Evolutionary conservation across 2,113 vertebrate genomes (phyloP).

Genomic region (Proterorhinus semilunaris): DNA sequence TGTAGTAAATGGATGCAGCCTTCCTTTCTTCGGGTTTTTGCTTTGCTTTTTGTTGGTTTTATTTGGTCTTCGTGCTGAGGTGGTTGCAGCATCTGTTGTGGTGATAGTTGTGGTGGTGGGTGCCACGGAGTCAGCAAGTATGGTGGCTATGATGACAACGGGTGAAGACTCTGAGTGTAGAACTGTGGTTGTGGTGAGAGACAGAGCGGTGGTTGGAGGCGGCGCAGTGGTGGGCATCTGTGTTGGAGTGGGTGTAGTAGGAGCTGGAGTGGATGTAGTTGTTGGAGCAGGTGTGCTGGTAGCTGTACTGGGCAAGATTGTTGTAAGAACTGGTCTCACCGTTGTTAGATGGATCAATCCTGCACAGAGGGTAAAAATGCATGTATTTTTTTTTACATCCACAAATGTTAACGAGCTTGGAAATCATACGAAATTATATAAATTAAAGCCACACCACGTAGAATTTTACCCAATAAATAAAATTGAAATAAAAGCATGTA

Average conservation of each 20-base stretch:
- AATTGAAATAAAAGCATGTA: too few species aligned
- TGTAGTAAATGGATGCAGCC: conserved; percentile 35
- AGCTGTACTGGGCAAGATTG: neutral
- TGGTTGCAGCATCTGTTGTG: neutral
- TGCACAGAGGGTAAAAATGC: conserved; percentile 33
- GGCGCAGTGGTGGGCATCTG: neutral
- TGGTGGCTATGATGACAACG: conserved; percentile 42
- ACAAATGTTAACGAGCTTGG: too few species aligned
- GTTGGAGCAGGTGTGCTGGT: conserved; percentile 5
- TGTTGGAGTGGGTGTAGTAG: conserved; percentile 9
- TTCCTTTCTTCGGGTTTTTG: conserved; percentile 55
- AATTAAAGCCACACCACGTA: too few species aligned
- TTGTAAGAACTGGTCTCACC: conserved; percentile 21
- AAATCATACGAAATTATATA: too few species aligned
- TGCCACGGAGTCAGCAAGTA: conserved; percentile 15
- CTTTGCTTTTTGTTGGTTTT: conserved; percentile 59
- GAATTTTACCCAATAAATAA: too few species aligned
- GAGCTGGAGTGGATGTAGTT: conserved; percentile 25
- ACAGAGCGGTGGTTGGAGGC: neutral
- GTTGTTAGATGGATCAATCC: conserved; percentile 69
- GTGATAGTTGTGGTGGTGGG: neutral
- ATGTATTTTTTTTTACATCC: too few species aligned
- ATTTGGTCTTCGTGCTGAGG: conserved; percentile 25
- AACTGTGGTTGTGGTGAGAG: conserved; percentile 4
- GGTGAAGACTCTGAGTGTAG: conserved; percentile 28